These are phyloP conservation scores for Melanogrammus aeglefinus DNA, from an alignment of 2,797 vertebrate species.

Conservation along the genomic window DNA sequence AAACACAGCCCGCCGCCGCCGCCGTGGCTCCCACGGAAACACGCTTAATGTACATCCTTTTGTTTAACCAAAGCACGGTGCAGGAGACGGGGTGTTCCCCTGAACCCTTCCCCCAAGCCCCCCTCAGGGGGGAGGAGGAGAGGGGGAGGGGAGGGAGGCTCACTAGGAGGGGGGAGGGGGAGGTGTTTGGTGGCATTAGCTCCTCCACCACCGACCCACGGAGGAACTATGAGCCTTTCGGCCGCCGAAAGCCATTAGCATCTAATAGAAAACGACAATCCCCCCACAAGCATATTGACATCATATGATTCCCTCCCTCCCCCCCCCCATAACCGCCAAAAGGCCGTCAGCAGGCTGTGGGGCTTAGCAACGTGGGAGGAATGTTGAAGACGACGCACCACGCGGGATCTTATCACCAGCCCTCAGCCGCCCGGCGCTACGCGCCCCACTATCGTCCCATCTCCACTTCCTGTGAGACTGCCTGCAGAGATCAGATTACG, in stretches of 20 bases:
- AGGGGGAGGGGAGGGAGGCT: background rate
- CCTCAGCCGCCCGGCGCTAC: background rate
- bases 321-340: too few relatives aligned
- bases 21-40: background rate
- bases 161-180: background rate
- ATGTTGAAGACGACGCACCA: background rate
- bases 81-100: background rate
- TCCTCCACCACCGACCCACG: background rate
- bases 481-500: constrained; percentile 3
- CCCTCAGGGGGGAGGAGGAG: background rate
- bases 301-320: background rate
- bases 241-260: background rate
- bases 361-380: background rate
- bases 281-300: background rate
- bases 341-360: background rate
- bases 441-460: background rate
- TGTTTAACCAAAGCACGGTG: background rate
- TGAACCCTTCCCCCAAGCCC: background rate
- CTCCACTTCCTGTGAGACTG: background rate
- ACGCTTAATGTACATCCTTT: background rate
- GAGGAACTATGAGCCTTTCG: background rate
- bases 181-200: background rate
- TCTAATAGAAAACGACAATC: constrained; percentile 1
- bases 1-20: background rate
- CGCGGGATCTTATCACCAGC: background rate